A percentile compares a stretch with the other conserved stretches of the same genome.
Conservation (phyloP, 2,797 vertebrate species). For the Euphonia xanthogaster region DNA sequence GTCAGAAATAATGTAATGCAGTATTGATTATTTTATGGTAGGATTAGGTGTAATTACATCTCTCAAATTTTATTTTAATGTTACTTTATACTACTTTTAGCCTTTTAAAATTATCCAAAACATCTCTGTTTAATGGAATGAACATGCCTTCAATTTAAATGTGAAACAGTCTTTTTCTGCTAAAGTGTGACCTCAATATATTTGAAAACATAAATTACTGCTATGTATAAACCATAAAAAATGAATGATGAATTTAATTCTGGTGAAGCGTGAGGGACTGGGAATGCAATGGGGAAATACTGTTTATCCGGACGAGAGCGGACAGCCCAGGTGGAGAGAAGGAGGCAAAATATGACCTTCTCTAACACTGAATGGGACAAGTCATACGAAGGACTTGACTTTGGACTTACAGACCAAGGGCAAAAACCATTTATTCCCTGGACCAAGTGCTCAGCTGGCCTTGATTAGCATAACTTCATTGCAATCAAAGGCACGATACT, state of each 20-base stretch:
- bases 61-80: constrained; percentile 87
- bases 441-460: neutral
- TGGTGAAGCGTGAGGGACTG: constrained; percentile 75
- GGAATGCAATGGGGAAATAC: constrained; percentile 60
- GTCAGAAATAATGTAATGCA: constrained; percentile 84
- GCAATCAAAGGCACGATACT: neutral
- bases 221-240: constrained; percentile 84
- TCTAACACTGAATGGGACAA: neutral
- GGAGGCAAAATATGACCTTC: constrained; percentile 24
- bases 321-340: constrained; percentile 43
- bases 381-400: constrained; percentile 29
- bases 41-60: constrained; percentile 85
- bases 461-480: neutral
- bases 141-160: constrained; percentile 83
- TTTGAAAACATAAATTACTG: constrained; percentile 84
- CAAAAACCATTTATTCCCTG: constrained; percentile 20
- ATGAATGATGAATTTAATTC: constrained; percentile 84
- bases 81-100: constrained; percentile 85
- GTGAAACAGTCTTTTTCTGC: constrained; percentile 82
- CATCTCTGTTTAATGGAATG: constrained; percentile 81
- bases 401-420: neutral
- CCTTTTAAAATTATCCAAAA: constrained; percentile 84
- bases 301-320: constrained; percentile 70
- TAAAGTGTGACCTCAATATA: constrained; percentile 84
- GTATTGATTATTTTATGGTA: constrained; percentile 88